A percentile compares a stretch with the other conserved stretches of the same genome.
These are phyloP conservation scores for Drosophila kikkawai DNA, from an alignment of 1,140 invertebrate genomes.

Conservation along the genomic window DNA sequence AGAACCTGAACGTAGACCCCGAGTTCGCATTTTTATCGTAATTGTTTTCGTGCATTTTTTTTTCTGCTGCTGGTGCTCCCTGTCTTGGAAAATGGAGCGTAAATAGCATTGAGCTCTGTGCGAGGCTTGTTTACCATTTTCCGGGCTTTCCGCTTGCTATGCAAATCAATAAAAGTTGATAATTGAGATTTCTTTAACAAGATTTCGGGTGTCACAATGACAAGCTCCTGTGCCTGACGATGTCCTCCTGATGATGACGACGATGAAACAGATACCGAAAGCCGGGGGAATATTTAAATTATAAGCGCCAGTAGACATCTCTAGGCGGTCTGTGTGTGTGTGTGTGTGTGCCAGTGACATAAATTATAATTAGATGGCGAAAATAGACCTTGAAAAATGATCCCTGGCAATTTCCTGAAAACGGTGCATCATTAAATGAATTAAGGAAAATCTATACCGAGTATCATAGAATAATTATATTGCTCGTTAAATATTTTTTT, in stretches of 20 bases:
- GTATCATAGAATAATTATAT: slow-evolving; percentile 51
- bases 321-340: slow-evolving; percentile 26
- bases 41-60: slow-evolving; percentile 78
- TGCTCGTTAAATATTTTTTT: slow-evolving; percentile 51
- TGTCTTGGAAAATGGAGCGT: slow-evolving; percentile 68
- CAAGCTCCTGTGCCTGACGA: slow-evolving; percentile 14
- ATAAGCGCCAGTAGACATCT: slow-evolving; percentile 45
- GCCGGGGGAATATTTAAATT: slow-evolving; percentile 65
- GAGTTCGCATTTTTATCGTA: slow-evolving; percentile 75
- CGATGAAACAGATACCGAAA: slow-evolving; percentile 34
- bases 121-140: slow-evolving; percentile 69
- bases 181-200: slow-evolving; percentile 83
- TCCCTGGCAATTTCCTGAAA: slow-evolving; percentile 37
- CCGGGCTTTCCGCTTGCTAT: slow-evolving; percentile 47
- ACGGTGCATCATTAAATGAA: slow-evolving; percentile 38
- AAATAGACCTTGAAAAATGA: slow-evolving; percentile 66
- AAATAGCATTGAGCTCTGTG: slow-evolving; percentile 67
- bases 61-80: neutral
- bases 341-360: slow-evolving; percentile 54
- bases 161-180: slow-evolving; percentile 83
- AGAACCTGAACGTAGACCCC: slow-evolving; percentile 40
- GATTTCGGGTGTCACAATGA: slow-evolving; percentile 76
- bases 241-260: slow-evolving; percentile 17
- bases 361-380: slow-evolving; percentile 75
- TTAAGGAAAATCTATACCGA: slow-evolving; percentile 20